Base-by-base conservation (phyloP, 2,797 vertebrate species). In the Tapera naevia region DNA sequence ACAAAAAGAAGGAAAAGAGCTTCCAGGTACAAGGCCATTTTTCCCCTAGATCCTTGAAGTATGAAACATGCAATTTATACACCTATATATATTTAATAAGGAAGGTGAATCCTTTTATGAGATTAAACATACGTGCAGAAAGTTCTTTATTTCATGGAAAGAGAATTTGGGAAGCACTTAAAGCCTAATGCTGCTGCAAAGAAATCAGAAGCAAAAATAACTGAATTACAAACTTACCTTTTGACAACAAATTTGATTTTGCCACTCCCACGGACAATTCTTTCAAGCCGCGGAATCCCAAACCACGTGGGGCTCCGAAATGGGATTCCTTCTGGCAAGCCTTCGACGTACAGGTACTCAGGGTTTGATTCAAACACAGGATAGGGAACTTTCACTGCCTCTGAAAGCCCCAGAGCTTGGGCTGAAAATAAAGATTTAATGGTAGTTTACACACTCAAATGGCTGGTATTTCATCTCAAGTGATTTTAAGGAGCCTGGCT, bases 281-380 rank as follows among this genome's bases (percentile, higher is more conserved):
- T 98, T 81, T 98, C 98, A 10, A 98, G 97, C 43, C 98, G 97
- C 27, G 98, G 98, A 85, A 98, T 98, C 80, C 98, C 98, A 93
- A 98, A 98, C 98, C 98, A 98, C 0, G 97, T 98, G n/a, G 98
- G 98, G 39, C 98, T 98, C 37, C 98, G 94, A 88, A 98, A 98
- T 23, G 98, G 98, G 72, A 98, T 97, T 64, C 98, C 98, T 72
- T 98, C 98, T 30, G 98, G 98, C 89, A 98, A 94, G 14, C 98
- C 98, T 88, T 98, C 98, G 3, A 98, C 98, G 0, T 97, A 89
- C 32, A 98, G 69, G 65, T 94, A 88, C 14, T 98, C 96, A 0
- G 98, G 97, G 41, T 98, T 96, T 10, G 98, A 97, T 17, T 98
- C 98, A 72, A 98, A 98, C 8, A 97, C 94, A 13, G 97, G 93